These are phyloP conservation scores for Apaloderma vittatum DNA, from an alignment of 2,113 vertebrate genomes.

Conservation along the genomic window DNA sequence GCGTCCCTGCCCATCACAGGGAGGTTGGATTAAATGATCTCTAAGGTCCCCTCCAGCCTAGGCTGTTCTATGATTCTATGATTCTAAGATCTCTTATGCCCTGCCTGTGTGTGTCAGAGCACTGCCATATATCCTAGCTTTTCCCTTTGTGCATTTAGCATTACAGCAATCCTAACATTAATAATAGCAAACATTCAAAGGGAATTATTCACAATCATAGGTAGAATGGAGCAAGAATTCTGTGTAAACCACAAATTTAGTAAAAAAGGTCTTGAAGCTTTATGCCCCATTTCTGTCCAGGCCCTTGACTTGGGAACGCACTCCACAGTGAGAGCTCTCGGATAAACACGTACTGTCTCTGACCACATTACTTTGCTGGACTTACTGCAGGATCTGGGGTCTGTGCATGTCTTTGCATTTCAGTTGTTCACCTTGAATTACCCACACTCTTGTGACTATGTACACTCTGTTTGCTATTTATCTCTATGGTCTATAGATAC, in stretches of 20 bases:
- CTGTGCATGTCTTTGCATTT: neutral
- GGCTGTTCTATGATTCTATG: too few relatives aligned
- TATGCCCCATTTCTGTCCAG: rapidly evolving
- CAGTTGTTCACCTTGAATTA: neutral
- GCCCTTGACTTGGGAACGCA: neutral
- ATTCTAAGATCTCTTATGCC: too few relatives aligned
- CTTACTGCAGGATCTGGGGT: neutral
- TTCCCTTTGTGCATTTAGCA: neutral
- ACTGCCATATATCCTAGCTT: neutral
- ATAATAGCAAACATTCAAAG: neutral
- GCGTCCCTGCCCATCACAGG: too few relatives aligned
- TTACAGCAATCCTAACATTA: neutral
- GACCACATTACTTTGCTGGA: neutral
- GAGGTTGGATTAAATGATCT: too few relatives aligned
- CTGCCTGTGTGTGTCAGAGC: neutral
- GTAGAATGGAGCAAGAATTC: neutral
- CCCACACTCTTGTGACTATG: too few relatives aligned
- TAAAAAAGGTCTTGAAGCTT: neutral
- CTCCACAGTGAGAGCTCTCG: neutral
- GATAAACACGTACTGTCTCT: neutral
- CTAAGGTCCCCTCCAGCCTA: too few relatives aligned
- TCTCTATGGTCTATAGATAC: neutral
- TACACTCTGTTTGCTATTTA: neutral
- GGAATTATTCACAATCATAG: neutral
- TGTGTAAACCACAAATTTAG: neutral